Percentiles rank a stretch among this genome's conserved stretches.
These are phyloP conservation scores for Noctua janthe DNA, from an alignment of 2,888 invertebrate genomes.

Conservation along the genomic window DNA sequence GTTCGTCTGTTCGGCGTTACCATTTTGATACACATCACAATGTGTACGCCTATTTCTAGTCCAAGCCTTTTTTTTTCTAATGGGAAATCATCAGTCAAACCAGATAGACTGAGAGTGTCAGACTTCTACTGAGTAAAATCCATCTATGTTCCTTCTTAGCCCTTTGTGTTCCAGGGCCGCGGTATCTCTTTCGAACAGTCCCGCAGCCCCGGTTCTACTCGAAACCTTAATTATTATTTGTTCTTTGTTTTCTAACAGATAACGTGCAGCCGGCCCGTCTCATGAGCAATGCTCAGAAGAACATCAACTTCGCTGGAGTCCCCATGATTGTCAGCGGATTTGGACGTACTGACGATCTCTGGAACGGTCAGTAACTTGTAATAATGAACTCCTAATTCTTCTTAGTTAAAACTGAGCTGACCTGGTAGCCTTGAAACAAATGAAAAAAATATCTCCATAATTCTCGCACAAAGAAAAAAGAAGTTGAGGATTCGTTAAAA, in stretches of 20 bases:
- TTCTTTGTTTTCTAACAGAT: constrained; percentile 16
- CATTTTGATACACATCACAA: background rate
- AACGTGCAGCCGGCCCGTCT: constrained; percentile 45
- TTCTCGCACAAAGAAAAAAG: constrained; percentile 2
- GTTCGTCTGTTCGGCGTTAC: background rate
- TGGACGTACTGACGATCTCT: constrained; percentile 54
- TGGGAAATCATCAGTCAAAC: too few species aligned
- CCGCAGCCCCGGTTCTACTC: background rate
- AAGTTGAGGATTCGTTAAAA: background rate
- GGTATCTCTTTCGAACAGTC: too few species aligned
- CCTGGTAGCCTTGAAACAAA: background rate
- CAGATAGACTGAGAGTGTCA: too few species aligned
- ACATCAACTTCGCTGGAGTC: constrained; percentile 9
- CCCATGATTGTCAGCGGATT: constrained; percentile 48
- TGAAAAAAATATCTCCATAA: background rate
- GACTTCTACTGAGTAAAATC: too few species aligned
- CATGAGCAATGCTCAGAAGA: constrained; percentile 49
- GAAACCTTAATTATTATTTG: too few species aligned
- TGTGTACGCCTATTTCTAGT: background rate
- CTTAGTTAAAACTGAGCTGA: background rate
- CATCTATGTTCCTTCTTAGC: too few species aligned
- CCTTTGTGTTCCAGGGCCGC: too few species aligned
- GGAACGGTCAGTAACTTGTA: constrained; percentile 45
- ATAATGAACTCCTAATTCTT: background rate
- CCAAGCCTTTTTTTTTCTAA: too few species aligned